phyloP scores from a whole-genome alignment of 2,888 invertebrate genomes.

The Stenchaetothrips biformis region DNA sequence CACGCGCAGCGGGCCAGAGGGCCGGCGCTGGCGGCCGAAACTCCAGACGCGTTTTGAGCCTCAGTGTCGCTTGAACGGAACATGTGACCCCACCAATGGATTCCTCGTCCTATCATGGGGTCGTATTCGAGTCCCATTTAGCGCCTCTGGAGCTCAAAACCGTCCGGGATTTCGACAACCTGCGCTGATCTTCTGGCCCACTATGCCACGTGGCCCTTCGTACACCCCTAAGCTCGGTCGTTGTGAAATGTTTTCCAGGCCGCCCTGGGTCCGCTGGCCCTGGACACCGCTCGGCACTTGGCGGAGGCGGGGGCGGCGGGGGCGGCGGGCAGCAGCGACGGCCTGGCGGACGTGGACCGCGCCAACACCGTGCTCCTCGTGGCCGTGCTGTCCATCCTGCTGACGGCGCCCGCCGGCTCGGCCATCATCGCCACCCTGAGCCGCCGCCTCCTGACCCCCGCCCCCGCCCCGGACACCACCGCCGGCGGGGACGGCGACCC shows the following conservation, averaged over 20 bases:
- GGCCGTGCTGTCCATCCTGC: constrained; percentile 53
- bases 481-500: background rate
- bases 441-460: background rate
- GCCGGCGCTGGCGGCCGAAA: too few species aligned
- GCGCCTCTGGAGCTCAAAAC: too few species aligned
- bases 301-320: background rate
- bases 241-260: constrained; percentile 48
- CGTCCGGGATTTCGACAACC: too few species aligned
- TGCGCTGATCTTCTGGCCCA: too few species aligned
- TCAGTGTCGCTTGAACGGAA: too few species aligned
- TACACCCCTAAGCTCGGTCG: too few species aligned
- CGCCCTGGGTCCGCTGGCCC: constrained; percentile 57
- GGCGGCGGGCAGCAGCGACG: constrained; percentile 37
- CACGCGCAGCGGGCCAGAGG: too few species aligned
- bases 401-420: constrained; percentile 53
- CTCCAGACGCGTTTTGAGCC: too few species aligned
- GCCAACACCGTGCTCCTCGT: constrained; percentile 51
- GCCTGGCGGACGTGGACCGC: constrained; percentile 42
- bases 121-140: too few species aligned
- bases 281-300: constrained; percentile 49
- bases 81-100: too few species aligned
- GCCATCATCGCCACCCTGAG: background rate
- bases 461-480: background rate
- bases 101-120: too few species aligned
- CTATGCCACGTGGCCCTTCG: too few species aligned